These are phyloP conservation scores for Nysson spinosus DNA, from an alignment of 2,888 invertebrate genomes.

Conservation along the genomic window DNA sequence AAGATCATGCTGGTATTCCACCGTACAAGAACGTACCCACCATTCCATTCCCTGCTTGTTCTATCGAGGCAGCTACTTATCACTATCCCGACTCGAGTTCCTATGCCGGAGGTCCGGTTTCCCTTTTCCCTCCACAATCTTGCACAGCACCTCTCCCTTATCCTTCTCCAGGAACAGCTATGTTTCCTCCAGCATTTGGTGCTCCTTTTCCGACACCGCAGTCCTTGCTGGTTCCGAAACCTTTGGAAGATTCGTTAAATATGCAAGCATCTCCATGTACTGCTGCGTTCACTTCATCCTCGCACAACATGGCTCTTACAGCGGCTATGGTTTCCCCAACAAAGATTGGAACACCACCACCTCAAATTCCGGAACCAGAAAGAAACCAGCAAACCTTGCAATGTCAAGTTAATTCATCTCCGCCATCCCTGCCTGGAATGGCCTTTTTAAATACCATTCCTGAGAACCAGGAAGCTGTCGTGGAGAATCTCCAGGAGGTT, in stretches of 20 bases:
- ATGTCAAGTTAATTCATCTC: conserved; percentile 45
- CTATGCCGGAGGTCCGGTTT: conserved; percentile 81
- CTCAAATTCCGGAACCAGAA: conserved; percentile 63
- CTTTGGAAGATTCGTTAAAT: conserved; percentile 78
- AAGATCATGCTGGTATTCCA: conserved; percentile 73
- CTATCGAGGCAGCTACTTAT: conserved; percentile 74
- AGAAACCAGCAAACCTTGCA: conserved; percentile 45
- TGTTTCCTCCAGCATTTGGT: conserved; percentile 82
- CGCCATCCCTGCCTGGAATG: conserved; percentile 52
- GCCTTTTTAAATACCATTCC: conserved; percentile 54
- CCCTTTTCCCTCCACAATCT: conserved; percentile 80
- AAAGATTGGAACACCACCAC: conserved; percentile 75
- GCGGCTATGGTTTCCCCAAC: conserved; percentile 87
- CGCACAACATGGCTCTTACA: conserved; percentile 89
- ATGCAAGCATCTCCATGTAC: conserved; percentile 81
- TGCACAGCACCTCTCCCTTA: conserved; percentile 81
- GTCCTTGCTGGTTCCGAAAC: conserved; percentile 79
- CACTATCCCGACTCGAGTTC: conserved; percentile 72
- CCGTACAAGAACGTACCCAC: conserved; percentile 71
- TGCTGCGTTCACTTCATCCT: conserved; percentile 89
- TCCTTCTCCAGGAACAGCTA: conserved; percentile 83
- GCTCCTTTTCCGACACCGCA: conserved; percentile 80
- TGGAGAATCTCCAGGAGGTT: conserved; percentile 42
- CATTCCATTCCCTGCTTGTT: conserved; percentile 79
- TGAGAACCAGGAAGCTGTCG: conserved; percentile 35